Evolutionary conservation across 1,140 invertebrate genomes (phyloP).

Genomic region (Scylla paramamosain): DNA sequence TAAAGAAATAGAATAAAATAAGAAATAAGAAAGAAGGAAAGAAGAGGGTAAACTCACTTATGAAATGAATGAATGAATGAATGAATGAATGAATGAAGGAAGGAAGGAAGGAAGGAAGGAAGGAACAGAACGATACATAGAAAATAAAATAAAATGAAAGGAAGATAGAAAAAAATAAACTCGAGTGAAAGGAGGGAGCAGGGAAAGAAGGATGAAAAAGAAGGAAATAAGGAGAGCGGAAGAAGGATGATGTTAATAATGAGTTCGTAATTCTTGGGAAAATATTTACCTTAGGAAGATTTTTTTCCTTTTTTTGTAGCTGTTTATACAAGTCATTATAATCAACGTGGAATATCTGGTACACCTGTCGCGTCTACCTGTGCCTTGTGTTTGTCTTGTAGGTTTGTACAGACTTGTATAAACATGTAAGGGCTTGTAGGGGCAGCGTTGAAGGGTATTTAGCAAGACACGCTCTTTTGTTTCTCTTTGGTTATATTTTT

Average conservation of each 20-base stretch:
- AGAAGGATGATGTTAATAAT: not conserved
- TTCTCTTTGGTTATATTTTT: too few relatives aligned
- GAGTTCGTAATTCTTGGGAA: not conserved
- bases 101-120: not conserved
- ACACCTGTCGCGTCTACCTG: not conserved
- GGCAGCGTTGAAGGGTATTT: too few relatives aligned
- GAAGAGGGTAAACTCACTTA: not conserved
- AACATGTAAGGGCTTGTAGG: too few relatives aligned
- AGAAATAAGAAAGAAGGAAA: too few relatives aligned
- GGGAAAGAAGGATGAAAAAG: not conserved
- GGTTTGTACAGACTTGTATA: too few relatives aligned
- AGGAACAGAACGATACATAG: not conserved
- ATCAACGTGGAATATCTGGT: not conserved
- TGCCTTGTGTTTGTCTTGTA: not conserved
- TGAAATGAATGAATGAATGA: not conserved
- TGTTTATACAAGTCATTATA: not conserved
- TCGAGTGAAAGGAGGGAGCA: not conserved
- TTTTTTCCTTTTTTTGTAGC: too few relatives aligned
- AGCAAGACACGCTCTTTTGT: too few relatives aligned
- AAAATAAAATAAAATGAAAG: not conserved
- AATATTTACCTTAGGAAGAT: not conserved
- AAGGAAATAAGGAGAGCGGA: not conserved
- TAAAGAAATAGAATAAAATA: too few relatives aligned
- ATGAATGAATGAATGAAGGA: not conserved
- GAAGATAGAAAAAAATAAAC: not conserved